Conservation (phyloP, 2,888 invertebrate species). For the Sphaerophoria rueppellii region DNA sequence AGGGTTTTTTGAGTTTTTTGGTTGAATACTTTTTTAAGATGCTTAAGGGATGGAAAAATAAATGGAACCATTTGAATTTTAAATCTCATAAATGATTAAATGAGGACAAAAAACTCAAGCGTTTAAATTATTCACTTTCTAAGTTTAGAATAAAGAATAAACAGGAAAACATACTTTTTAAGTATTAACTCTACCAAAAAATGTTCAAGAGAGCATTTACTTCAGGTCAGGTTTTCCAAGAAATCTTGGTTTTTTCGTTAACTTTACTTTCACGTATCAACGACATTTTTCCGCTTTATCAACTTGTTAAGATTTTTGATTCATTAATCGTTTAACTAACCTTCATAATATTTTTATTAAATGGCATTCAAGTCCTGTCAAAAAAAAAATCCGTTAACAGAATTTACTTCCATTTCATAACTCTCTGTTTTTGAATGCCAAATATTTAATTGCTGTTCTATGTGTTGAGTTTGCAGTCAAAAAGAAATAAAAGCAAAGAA, state of each 20-base stretch:
- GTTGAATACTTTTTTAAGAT: too few relatives aligned
- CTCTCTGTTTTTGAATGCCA: not conserved
- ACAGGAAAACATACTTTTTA: not conserved
- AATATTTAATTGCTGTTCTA: constrained; percentile 12
- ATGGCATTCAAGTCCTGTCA: not conserved
- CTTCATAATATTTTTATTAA: not conserved
- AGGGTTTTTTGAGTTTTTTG: too few relatives aligned
- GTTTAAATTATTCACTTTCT: not conserved
- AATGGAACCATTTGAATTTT: not conserved
- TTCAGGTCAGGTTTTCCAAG: too few relatives aligned
- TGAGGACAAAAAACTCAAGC: not conserved
- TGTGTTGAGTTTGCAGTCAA: constrained; percentile 18
- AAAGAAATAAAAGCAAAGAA: not conserved
- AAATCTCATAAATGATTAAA: not conserved
- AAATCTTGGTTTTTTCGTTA: not conserved
- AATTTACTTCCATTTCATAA: not conserved
- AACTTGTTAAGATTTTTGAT: constrained; percentile 17
- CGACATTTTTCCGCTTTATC: not conserved
- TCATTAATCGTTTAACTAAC: not conserved
- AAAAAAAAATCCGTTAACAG: not conserved
- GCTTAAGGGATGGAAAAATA: not conserved
- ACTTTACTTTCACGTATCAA: not conserved
- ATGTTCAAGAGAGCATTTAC: too few relatives aligned
- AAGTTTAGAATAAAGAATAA: not conserved
- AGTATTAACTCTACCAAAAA: too few relatives aligned